These are phyloP conservation scores for Drosophila obscura DNA, from an alignment of 1,140 invertebrate genomes.

Conservation along the genomic window DNA sequence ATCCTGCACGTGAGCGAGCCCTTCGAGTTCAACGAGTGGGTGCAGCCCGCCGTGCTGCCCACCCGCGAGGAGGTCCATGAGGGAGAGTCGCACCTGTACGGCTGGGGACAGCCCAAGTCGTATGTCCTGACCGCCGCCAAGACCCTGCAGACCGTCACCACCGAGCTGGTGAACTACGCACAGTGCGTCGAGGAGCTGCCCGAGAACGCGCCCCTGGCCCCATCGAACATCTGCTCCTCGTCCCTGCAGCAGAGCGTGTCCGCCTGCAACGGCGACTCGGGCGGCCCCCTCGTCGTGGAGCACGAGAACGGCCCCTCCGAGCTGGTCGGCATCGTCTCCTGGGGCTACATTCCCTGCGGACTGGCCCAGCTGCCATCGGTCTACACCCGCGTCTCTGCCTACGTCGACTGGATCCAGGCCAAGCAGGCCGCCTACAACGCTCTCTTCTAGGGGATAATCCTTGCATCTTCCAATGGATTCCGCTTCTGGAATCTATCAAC, in stretches of 20 bases:
- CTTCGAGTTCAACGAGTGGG: constrained; percentile 84
- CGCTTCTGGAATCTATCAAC: no score
- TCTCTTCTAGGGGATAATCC: constrained; percentile 49
- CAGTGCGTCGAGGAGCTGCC: constrained; percentile 54
- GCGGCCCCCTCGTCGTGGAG: constrained; percentile 86
- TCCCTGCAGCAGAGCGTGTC: constrained; percentile 85
- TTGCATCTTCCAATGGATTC: background rate
- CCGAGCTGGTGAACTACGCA: constrained; percentile 77
- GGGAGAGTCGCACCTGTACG: constrained; percentile 84
- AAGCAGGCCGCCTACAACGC: constrained; percentile 65
- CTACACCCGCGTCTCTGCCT: constrained; percentile 88
- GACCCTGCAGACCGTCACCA: constrained; percentile 81
- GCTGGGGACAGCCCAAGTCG: constrained; percentile 85
- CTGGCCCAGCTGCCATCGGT: constrained; percentile 87
- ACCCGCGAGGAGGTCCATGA: constrained; percentile 72
- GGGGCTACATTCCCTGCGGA: constrained; percentile 90
- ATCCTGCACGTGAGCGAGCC: constrained; percentile 86
- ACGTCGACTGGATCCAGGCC: constrained; percentile 82
- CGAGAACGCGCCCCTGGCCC: constrained; percentile 69
- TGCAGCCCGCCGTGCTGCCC: constrained; percentile 85
- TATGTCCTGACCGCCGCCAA: constrained; percentile 55
- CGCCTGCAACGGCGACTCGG: constrained; percentile 88
- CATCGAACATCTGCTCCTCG: constrained; percentile 87
- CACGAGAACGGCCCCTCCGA: constrained; percentile 53
- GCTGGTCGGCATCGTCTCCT: constrained; percentile 89